phyloP scores from a whole-genome alignment of 2,888 invertebrate genomes.

The Ditula angustiorana region DNA sequence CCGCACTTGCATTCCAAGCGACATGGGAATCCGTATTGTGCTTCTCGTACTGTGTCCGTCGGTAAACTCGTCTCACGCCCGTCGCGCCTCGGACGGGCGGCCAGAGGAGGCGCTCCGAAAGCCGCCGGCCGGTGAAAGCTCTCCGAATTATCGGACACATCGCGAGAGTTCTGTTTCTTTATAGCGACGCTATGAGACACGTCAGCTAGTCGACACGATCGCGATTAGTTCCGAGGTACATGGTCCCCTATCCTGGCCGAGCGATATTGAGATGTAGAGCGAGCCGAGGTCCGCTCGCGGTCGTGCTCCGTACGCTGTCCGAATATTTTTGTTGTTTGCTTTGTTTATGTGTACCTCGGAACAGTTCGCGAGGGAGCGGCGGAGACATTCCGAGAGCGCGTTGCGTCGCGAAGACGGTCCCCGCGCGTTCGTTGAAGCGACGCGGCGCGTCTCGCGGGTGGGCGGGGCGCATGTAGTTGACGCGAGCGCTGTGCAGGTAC shows the following conservation, averaged over 20 bases:
- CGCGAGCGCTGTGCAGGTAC: constrained; percentile 87
- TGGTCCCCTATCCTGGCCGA: constrained; percentile 83
- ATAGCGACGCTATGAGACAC: constrained; percentile 65
- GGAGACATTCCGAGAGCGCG: constrained; percentile 53
- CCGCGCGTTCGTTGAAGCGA: constrained; percentile 22
- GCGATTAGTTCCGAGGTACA: constrained; percentile 86
- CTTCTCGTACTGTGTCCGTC: constrained; percentile 67
- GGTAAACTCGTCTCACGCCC: constrained; percentile 42
- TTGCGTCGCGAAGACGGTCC: constrained; percentile 26
- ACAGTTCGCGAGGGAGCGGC: constrained; percentile 75
- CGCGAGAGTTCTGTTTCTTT: constrained; percentile 61
- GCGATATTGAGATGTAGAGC: constrained; percentile 86
- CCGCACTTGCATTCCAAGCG: constrained; percentile 85
- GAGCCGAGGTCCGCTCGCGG: constrained; percentile 77
- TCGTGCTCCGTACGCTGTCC: constrained; percentile 68
- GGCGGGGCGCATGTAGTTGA: no score
- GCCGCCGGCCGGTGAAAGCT: constrained; percentile 44
- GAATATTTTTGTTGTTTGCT: constrained; percentile 80
- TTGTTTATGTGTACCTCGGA: constrained; percentile 85
- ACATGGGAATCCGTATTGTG: constrained; percentile 80
- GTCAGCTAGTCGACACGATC: constrained; percentile 70
- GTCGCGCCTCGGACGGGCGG: constrained; percentile 47
- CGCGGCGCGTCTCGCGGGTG: constrained; percentile 13
- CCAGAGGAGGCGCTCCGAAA: constrained; percentile 51
- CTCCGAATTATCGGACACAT: constrained; percentile 57